Evolutionary conservation across 2,113 vertebrate species (phyloP), one percentile per base, ranked within the genome.

Genomic region (Pangasianodon hypophthalmus): DNA sequence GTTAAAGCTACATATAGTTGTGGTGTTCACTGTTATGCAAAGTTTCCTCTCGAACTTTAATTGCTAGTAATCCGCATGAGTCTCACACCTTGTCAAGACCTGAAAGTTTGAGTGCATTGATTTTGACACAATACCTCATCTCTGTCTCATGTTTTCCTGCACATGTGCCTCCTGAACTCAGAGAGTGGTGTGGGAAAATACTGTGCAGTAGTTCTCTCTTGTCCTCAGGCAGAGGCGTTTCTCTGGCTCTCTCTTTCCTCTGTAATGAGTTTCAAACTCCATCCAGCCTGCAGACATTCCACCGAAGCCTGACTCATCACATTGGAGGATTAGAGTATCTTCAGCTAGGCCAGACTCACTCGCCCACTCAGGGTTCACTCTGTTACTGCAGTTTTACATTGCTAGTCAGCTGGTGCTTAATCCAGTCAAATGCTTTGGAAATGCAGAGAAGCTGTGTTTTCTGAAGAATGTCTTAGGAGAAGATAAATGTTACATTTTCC

Each of bases 391-490:
- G 90, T 92, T 94, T 93, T 92, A 92, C 92, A 92, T 92, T 56
- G 85, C 82, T 69, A 86, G 88, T 92, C 94, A 92, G 88, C 88
- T 92, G 93, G 92, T 90, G 58, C 75, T 90, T 93, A 92, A 93
- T 94, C 92, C 89, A 58, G 90, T 95, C 93, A 85, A 87, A 32
- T 52, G 87, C 90, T 90, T 90, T 62, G 60, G 90, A 87, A 92
- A 93, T 84, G 73, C 62, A 50, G 88, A 54, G 29, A 84, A 81
- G 81, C 89, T 79, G 88, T 90, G 37, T 83, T 88, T 79, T 92
- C 81, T 54, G 41, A 71, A 79, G 13, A 48, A 32, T 50, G 60
- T 90, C 56, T 67, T 71, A 62, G 58, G 32, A n/a, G 24, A 26
- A 46, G 48, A 80, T 89, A 32, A 16, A 26, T 32, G 37, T 44